Base-by-base conservation (phyloP, 2,888 invertebrate genomes). In the Chymomyza procnemis region DNA sequence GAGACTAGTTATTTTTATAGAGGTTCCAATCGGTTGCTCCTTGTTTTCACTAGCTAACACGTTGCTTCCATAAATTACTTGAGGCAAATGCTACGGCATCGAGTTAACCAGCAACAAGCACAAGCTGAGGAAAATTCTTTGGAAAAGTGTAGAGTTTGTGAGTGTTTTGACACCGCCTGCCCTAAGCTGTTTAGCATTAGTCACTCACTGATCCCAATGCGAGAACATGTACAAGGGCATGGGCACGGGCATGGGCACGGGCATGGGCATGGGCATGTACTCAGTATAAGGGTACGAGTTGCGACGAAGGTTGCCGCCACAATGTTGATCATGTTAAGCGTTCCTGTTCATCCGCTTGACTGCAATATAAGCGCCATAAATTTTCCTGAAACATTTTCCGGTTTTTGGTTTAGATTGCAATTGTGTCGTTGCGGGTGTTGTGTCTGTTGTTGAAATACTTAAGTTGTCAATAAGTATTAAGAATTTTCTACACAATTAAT, bases 331-430 rank as follows among this genome's bases (percentile, higher is more conserved):
- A 79, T 85, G 79, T 83, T 80, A 74, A 79, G 71, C 66, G 74
- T 73, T 77, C 75, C 75, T 77, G 74, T 73, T 79, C 73, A 80
- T 78, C 86, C 86, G 83, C 82, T 76, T 83, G 82, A 80, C 84
- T 85, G 84, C 86, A 80, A 85, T 85, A 85, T 83, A 83, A 83
- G 84, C 81, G 84, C 84, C 84, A 83, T 83, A 83, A 83, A 83
- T 83, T 82, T 69, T 80, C 65, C 61, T 30, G 71, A 67, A 65
- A 46, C 41, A 54, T 21, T 54, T 21, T 34, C 41, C 12, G 18
- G 18, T n/a, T 18, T 54, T 58, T 64, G 26, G 64, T 57, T 64
- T 64, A n/a, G n/a, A 66, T 74, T 68, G 76, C 76, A 73, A 74
- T 75, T 54, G 52, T 18, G 22, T 12, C 54, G 54, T 12, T 30